A percentile compares a stretch with the other conserved stretches of the same genome.
Evolutionary conservation across 2,797 vertebrate genomes (phyloP).

Genomic region (Stomatorhinus walkeri): DNA sequence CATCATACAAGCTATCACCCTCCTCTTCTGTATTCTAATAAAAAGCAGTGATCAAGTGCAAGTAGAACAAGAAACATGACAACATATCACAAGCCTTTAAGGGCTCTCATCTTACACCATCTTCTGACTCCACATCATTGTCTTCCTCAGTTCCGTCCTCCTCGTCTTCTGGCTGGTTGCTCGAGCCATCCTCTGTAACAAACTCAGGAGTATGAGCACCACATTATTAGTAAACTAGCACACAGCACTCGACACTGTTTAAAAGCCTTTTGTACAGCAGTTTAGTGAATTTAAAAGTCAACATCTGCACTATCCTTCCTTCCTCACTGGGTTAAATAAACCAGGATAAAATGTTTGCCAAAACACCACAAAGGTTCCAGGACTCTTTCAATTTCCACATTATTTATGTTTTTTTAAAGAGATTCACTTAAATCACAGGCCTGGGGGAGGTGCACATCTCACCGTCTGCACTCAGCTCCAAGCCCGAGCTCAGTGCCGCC

Average conservation of each 20-base stretch:
- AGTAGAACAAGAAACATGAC: neutral
- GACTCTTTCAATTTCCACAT: neutral
- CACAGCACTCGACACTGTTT: neutral
- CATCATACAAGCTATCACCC: neutral
- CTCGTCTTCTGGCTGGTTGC: conserved; percentile 22
- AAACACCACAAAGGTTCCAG: neutral
- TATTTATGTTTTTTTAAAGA: neutral
- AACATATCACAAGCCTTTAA: neutral
- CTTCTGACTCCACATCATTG: neutral
- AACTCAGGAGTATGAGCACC: neutral
- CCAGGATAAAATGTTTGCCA: neutral
- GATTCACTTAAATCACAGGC: neutral
- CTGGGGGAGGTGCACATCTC: neutral
- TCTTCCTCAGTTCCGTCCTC: neutral
- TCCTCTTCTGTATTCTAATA: neutral
- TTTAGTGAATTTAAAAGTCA: neutral
- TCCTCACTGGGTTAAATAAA: neutral
- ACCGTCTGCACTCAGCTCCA: conserved; percentile 39
- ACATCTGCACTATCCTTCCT: neutral
- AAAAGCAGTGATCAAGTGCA: neutral
- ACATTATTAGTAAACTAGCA: neutral
- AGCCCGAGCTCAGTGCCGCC: conserved; percentile 58
- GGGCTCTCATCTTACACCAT: neutral
- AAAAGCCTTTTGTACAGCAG: neutral
- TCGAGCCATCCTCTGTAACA: conserved; percentile 12